Evolutionary conservation across 1,140 invertebrate species (phyloP).

Genomic region (Hypothenemus hampei): DNA sequence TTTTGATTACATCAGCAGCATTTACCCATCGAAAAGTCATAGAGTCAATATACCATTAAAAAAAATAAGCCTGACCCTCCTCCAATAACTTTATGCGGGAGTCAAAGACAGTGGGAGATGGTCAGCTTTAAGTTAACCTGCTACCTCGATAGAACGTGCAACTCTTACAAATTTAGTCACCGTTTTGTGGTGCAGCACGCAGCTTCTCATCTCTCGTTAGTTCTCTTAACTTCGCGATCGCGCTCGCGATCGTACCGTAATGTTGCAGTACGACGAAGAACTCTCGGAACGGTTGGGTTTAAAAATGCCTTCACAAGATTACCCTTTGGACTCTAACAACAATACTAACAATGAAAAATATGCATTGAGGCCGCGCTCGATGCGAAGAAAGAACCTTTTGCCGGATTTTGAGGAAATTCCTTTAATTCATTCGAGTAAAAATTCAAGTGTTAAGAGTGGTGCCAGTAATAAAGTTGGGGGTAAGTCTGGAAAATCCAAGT

Average conservation of each 20-base stretch:
- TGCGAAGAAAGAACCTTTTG: slow-evolving; percentile 24
- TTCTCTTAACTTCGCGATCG: not conserved
- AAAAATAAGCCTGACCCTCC: slow-evolving; percentile 17
- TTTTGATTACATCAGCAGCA: slow-evolving; percentile 10
- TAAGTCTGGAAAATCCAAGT: slow-evolving; percentile 58
- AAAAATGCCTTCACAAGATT: slow-evolving; percentile 25
- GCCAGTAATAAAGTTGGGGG: slow-evolving; percentile 1
- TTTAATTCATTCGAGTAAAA: not conserved
- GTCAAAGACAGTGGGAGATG: slow-evolving; percentile 18
- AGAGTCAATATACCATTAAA: slow-evolving; percentile 9
- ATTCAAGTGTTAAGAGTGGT: too few species aligned
- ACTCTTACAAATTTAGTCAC: not conserved
- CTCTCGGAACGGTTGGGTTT: slow-evolving; percentile 39
- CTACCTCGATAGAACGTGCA: slow-evolving; percentile 19
- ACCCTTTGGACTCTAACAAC: slow-evolving; percentile 33
- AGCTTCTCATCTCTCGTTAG: slow-evolving; percentile 5
- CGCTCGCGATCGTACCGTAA: slow-evolving; percentile 5
- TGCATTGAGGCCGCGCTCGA: slow-evolving; percentile 39
- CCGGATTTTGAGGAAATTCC: slow-evolving; percentile 28
- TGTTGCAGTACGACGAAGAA: slow-evolving; percentile 39
- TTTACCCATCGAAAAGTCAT: not conserved
- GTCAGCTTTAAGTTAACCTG: slow-evolving; percentile 24
- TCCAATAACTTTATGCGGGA: slow-evolving; percentile 16
- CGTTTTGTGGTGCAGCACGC: slow-evolving; percentile 3
- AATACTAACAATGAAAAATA: slow-evolving; percentile 39